Conservation (phyloP, 2,797 vertebrate genomes). For the Scolopax rusticola region DNA sequence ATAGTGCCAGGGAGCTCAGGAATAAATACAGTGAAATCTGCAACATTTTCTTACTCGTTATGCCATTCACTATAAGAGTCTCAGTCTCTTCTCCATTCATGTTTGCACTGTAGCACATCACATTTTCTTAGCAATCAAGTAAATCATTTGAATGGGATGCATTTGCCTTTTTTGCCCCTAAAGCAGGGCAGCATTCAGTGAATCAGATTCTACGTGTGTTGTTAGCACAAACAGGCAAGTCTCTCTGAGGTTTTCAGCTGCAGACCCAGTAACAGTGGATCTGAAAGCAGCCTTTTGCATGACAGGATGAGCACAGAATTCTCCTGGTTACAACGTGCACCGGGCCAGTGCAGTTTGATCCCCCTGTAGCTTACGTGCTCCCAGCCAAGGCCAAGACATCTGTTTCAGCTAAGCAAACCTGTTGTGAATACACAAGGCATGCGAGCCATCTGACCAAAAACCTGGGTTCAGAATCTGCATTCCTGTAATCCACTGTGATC, state of each 20-base stretch:
- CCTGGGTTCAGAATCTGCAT: neutral
- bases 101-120: neutral
- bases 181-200: fast-evolving
- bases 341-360: neutral
- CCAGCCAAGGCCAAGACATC: neutral
- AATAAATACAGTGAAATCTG: neutral
- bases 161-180: neutral
- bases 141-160: neutral
- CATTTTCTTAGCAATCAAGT: neutral
- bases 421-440: neutral
- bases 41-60: neutral
- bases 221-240: fast-evolving
- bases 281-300: neutral
- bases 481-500: neutral
- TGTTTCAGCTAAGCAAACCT: conserved; percentile 33
- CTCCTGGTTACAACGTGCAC: neutral
- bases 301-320: neutral
- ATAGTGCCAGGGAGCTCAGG: neutral
- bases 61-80: neutral
- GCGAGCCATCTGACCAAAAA: neutral
- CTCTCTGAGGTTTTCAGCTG: neutral
- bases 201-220: neutral
- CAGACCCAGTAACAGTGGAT: neutral
- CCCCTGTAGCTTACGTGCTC: neutral
- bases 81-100: neutral